Evolutionary conservation across 2,113 vertebrate species (phyloP).

Genomic region (Petaurus breviceps): DNA sequence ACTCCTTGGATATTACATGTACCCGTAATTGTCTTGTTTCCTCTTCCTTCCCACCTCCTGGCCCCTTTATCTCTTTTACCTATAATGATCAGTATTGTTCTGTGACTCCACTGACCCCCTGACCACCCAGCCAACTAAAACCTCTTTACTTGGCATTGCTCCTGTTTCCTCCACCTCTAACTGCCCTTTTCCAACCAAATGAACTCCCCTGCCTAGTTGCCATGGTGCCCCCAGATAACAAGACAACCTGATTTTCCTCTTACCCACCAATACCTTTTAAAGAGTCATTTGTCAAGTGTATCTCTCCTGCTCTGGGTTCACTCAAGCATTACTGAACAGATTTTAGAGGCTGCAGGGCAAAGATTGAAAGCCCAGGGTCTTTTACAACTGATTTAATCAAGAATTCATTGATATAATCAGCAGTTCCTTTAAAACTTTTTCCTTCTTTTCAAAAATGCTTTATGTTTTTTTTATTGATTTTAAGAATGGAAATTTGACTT

Average conservation of each 20-base stretch:
- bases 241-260: background rate
- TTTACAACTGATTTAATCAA: slow-evolving; percentile 19
- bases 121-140: background rate
- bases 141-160: background rate
- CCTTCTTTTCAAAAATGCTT: slow-evolving; percentile 30
- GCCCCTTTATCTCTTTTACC: slow-evolving; percentile 1
- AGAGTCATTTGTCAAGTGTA: slow-evolving; percentile 32
- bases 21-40: background rate
- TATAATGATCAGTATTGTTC: background rate
- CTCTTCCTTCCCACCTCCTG: background rate
- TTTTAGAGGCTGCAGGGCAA: background rate
- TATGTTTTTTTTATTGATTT: slow-evolving; percentile 13
- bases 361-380: slow-evolving; percentile 22
- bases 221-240: slow-evolving; percentile 11
- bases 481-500: slow-evolving; percentile 18
- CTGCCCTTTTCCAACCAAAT: slow-evolving; percentile 19
- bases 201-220: background rate
- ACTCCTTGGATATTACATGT: background rate
- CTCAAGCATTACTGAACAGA: background rate
- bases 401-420: slow-evolving; percentile 15
- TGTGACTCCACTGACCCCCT: background rate
- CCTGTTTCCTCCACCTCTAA: background rate
- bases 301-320: background rate
- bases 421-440: slow-evolving; percentile 40
- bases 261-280: slow-evolving; percentile 18